phyloP scores from a whole-genome alignment of 2,113 vertebrate species.

The Eira barbara region DNA sequence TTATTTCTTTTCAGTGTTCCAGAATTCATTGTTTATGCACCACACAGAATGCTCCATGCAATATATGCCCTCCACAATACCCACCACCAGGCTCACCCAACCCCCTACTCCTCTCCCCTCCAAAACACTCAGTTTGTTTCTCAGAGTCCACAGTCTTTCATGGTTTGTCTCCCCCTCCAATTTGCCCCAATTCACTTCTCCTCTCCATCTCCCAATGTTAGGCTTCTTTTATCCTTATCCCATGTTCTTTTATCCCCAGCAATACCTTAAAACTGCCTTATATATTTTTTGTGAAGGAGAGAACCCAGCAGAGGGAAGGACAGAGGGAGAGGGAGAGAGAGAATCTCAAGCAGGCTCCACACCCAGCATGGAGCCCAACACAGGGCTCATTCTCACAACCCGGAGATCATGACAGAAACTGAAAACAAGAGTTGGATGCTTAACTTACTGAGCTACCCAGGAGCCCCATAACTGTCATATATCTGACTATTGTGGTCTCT shows the following conservation, averaged over 20 bases:
- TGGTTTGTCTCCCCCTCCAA: too few relatives aligned
- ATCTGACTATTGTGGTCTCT: not conserved
- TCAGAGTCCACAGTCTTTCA: too few relatives aligned
- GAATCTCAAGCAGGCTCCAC: not conserved
- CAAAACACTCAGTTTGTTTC: too few relatives aligned
- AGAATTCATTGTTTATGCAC: too few relatives aligned
- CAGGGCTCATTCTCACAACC: not conserved
- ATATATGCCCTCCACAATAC: too few relatives aligned
- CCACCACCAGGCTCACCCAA: too few relatives aligned
- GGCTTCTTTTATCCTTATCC: not conserved
- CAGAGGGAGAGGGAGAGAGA: not conserved
- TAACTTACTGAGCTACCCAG: not conserved
- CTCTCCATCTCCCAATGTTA: too few relatives aligned
- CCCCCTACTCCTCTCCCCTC: too few relatives aligned
- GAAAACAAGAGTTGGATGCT: not conserved
- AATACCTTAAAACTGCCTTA: not conserved
- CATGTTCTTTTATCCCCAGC: not conserved
- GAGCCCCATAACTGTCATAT: not conserved
- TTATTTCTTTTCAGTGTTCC: too few relatives aligned
- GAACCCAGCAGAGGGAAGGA: not conserved
- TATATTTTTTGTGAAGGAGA: not conserved
- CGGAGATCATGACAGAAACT: not conserved
- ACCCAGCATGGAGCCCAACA: not conserved
- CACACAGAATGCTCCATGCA: too few relatives aligned
- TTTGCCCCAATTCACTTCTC: too few relatives aligned